Percentiles rank a stretch among this genome's conserved stretches.
These are phyloP conservation scores for Podarcis lilfordi DNA, from an alignment of 2,797 vertebrate species.

Conservation along the genomic window DNA sequence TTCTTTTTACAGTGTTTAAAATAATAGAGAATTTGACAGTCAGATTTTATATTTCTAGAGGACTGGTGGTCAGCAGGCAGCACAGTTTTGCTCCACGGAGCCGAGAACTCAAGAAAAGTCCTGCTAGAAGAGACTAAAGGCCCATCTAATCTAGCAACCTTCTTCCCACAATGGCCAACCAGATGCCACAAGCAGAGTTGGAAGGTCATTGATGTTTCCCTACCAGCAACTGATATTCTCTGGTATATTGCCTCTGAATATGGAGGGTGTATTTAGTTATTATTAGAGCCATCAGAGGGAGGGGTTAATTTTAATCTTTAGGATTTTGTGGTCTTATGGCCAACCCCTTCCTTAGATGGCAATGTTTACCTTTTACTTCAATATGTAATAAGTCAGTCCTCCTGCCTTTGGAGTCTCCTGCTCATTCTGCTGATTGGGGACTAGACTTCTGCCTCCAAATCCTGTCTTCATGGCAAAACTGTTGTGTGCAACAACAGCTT, in stretches of 20 bases:
- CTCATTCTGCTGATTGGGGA: too few relatives aligned
- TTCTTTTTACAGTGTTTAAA: neutral
- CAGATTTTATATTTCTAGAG: neutral
- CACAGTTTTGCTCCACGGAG: neutral
- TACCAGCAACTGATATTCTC: neutral
- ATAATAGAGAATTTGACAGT: slow-evolving; percentile 1
- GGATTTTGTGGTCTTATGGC: too few relatives aligned
- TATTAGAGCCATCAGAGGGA: neutral
- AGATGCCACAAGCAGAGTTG: neutral
- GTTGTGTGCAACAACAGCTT: too few relatives aligned
- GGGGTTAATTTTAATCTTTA: too few relatives aligned
- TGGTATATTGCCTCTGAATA: neutral
- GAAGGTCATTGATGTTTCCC: neutral
- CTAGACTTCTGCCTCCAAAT: too few relatives aligned
- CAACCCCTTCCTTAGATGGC: too few relatives aligned
- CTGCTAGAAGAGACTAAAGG: neutral
- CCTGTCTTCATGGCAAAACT: too few relatives aligned
- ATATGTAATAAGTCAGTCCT: too few relatives aligned
- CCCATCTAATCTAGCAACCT: neutral
- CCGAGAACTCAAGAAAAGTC: neutral
- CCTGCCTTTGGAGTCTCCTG: too few relatives aligned
- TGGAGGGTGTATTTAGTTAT: neutral
- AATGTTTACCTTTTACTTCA: too few relatives aligned
- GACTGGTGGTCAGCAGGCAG: neutral
- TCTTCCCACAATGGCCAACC: neutral